These are phyloP conservation scores for Trachythela sp. DNA, from an alignment of 64 coral and sea anemone species.

Conservation along the genomic window DNA sequence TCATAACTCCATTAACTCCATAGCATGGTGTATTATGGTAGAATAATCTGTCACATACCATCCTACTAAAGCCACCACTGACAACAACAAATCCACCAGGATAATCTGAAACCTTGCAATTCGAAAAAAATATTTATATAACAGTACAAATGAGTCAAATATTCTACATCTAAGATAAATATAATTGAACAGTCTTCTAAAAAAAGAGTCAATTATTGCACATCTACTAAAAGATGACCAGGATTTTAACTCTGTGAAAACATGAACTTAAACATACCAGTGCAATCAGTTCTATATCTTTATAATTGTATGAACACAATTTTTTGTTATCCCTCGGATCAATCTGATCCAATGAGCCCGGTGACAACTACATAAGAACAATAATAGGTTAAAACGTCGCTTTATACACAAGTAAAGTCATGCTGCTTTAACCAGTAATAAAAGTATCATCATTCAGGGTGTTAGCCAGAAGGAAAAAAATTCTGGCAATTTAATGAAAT, in stretches of 20 bases:
- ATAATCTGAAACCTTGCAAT: conserved; percentile 79
- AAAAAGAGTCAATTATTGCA: not conserved
- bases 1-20: too few species aligned
- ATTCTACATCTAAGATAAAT: not conserved
- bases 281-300: conserved; percentile 78
- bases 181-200: not conserved
- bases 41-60: too few species aligned
- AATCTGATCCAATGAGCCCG: conserved; percentile 90
- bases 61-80: conserved; percentile 81
- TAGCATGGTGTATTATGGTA: too few species aligned
- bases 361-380: conserved; percentile 53
- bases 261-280: conserved; percentile 16
- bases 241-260: not conserved
- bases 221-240: too few species aligned
- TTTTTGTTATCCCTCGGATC: conserved; percentile 72
- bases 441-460: too few species aligned
- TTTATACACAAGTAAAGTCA: too few species aligned
- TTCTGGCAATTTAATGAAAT: too few species aligned
- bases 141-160: too few species aligned
- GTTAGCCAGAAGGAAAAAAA: too few species aligned
- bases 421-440: too few species aligned
- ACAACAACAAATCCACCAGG: conserved; percentile 82
- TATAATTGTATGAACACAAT: conserved; percentile 79
- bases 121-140: too few species aligned
- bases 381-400: not conserved